A percentile compares a stretch with the other conserved stretches of the same genome.
Evolutionary conservation across 2,113 vertebrate species (phyloP).

Genomic region (Gadus chalcogrammus): DNA sequence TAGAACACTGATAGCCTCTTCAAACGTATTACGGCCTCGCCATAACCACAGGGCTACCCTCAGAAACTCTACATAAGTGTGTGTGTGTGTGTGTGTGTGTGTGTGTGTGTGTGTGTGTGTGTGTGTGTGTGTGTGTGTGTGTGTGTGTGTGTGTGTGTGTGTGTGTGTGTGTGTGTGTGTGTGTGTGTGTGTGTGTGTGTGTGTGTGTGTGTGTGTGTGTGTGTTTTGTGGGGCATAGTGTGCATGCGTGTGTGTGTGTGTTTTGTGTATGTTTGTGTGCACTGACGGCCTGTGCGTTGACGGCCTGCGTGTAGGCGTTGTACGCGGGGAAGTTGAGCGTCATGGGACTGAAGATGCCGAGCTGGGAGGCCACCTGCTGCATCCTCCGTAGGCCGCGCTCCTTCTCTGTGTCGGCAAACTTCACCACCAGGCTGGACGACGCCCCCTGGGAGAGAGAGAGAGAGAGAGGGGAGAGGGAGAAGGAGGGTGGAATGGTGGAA

Average conservation of each 20-base stretch:
- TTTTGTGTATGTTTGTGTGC: slow-evolving; percentile 16
- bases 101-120: slow-evolving; percentile 9
- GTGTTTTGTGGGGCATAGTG: slow-evolving; percentile 4
- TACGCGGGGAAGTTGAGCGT: slow-evolving; percentile 89
- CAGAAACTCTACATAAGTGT: slow-evolving; percentile 21
- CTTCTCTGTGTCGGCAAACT: slow-evolving; percentile 91
- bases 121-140: slow-evolving; percentile 20
- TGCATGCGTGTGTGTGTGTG: slow-evolving; percentile 18
- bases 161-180: slow-evolving; percentile 16
- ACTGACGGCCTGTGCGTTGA: slow-evolving; percentile 70
- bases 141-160: slow-evolving; percentile 17
- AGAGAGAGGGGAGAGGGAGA: slow-evolving; percentile 6
- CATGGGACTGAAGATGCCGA: slow-evolving; percentile 90
- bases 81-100: slow-evolving; percentile 15
- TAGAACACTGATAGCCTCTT: slow-evolving; percentile 69
- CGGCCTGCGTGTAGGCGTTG: slow-evolving; percentile 88
- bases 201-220: slow-evolving; percentile 12
- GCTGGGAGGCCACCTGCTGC: slow-evolving; percentile 89
- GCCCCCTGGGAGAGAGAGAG: slow-evolving; percentile 72
- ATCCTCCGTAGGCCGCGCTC: slow-evolving; percentile 86
- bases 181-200: slow-evolving; percentile 15
- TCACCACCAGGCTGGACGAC: slow-evolving; percentile 90
- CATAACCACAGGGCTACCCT: slow-evolving; percentile 56
- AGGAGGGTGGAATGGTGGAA: not conserved
- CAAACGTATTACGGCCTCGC: slow-evolving; percentile 69